Evolutionary conservation across 2,888 invertebrate genomes (phyloP).

Genomic region (Thymelicus lineola): DNA sequence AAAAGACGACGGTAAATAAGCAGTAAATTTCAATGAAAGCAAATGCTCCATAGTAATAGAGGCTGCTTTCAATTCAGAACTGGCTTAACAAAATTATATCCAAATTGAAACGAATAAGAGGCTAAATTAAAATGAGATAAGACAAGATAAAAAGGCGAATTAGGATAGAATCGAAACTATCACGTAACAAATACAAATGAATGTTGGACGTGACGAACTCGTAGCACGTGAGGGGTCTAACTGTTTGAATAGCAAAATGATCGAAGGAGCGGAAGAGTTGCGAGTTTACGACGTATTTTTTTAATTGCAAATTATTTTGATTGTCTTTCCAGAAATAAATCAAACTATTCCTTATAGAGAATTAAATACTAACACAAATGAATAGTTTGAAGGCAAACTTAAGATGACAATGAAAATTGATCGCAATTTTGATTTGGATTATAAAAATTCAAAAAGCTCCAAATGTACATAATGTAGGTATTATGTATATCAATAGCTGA

Average conservation of each 20-base stretch:
- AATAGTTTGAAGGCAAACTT: neutral
- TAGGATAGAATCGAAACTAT: conserved; percentile 29
- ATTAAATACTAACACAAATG: no score
- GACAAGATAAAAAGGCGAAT: conserved; percentile 27
- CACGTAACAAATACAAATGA: conserved; percentile 36
- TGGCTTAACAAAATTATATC: conserved; percentile 20
- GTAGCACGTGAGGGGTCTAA: conserved; percentile 38
- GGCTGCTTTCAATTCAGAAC: conserved; percentile 19
- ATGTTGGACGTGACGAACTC: conserved; percentile 26
- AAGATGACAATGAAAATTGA: conserved; percentile 1
- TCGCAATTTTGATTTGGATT: neutral
- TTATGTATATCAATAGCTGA: no score
- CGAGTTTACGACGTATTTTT: conserved; percentile 2
- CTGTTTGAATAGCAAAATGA: conserved; percentile 40
- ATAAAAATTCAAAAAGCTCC: no score
- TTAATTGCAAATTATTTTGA: conserved; percentile 10
- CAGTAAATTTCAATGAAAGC: conserved; percentile 22
- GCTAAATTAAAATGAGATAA: conserved; percentile 23
- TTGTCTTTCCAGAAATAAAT: neutral
- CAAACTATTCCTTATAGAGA: no score
- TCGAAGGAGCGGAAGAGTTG: conserved; percentile 40
- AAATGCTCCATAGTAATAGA: conserved; percentile 17
- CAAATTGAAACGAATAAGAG: conserved; percentile 35
- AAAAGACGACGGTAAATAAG: conserved; percentile 3
- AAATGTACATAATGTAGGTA: no score